Conservation (phyloP, 92 coral and sea anemone species). For the Umimayanthus kanabou region DNA sequence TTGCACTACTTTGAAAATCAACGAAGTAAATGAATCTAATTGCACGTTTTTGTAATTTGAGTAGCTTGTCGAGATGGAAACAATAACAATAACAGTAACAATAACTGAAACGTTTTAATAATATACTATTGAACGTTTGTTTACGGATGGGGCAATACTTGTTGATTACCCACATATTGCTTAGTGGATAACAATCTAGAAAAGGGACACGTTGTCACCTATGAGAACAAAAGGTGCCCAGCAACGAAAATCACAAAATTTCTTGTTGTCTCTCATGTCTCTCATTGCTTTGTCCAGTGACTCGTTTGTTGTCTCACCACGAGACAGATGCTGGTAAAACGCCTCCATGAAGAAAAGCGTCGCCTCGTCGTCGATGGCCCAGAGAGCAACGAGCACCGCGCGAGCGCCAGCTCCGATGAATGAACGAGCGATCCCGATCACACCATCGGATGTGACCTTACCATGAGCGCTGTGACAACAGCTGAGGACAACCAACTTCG, state of each 20-base stretch:
- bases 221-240: constrained; percentile 48
- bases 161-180: too few species aligned
- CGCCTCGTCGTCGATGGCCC: constrained; percentile 52
- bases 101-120: too few species aligned
- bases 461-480: constrained; percentile 53
- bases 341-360: constrained; percentile 40
- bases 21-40: too few species aligned
- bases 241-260: not conserved
- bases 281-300: constrained; percentile 27
- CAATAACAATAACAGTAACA: too few species aligned
- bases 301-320: constrained; percentile 23
- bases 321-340: constrained; percentile 33
- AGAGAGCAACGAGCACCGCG: constrained; percentile 48
- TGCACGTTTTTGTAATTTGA: too few species aligned
- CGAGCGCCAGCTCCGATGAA: constrained; percentile 60
- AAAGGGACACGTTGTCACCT: constrained; percentile 13
- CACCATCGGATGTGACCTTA: constrained; percentile 51
- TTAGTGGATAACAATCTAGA: too few species aligned
- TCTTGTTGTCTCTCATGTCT: constrained; percentile 24
- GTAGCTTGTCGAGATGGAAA: too few species aligned
- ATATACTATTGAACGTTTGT: too few species aligned
- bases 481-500: constrained; percentile 50
- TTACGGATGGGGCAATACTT: too few species aligned
- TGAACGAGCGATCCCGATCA: constrained; percentile 55
- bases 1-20: too few species aligned